Evolutionary conservation across 1,140 invertebrate species (phyloP).

Genomic region (Drosophila bocki): DNA sequence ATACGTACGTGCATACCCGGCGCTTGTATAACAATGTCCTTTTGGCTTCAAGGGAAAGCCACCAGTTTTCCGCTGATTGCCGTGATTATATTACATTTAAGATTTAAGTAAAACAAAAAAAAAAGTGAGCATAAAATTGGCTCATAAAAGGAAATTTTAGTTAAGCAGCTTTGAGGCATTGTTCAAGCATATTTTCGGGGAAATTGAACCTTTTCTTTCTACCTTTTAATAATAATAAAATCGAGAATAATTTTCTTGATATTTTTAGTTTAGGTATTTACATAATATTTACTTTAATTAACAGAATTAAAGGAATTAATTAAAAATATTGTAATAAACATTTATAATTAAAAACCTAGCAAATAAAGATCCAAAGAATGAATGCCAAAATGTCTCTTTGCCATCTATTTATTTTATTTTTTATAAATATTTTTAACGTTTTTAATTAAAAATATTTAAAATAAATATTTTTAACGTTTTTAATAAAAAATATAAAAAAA

Average conservation of each 20-base stretch:
- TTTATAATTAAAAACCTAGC: neutral
- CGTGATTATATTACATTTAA: constrained; percentile 21
- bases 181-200: neutral
- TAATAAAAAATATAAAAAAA: no score
- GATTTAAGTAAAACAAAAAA: constrained; percentile 3
- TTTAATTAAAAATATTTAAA: no score
- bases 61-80: constrained; percentile 3
- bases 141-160: constrained; percentile 5
- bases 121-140: neutral
- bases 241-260: neutral
- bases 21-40: constrained; percentile 18
- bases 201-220: neutral
- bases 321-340: neutral
- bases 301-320: neutral
- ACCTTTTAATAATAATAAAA: neutral
- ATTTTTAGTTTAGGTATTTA: no score
- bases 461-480: no score
- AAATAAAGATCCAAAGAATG: neutral
- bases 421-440: no score
- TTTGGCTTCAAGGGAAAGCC: constrained; percentile 10
- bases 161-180: constrained; percentile 19
- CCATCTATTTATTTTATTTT: neutral
- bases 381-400: fast-evolving
- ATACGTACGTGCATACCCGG: constrained; percentile 14
- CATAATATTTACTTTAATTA: no score